A percentile compares a stretch with the other conserved stretches of the same genome.
Evolutionary conservation across 1,140 invertebrate genomes (phyloP).

Genomic region (Drosophila sproati): DNA sequence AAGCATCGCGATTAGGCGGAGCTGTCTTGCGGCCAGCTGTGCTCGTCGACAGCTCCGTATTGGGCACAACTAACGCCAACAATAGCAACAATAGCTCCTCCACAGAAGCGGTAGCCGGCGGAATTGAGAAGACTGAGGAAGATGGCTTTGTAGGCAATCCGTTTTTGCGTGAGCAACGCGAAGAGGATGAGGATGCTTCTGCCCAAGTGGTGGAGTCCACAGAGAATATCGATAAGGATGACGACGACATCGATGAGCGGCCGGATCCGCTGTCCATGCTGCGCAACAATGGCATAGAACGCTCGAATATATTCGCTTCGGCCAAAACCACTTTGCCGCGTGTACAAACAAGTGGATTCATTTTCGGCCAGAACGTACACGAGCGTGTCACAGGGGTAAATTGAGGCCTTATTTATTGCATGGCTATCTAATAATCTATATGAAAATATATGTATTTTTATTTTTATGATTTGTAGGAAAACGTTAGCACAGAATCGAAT

Average conservation of each 20-base stretch:
- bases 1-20: slow-evolving; percentile 71
- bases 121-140: slow-evolving; percentile 53
- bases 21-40: slow-evolving; percentile 75
- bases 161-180: slow-evolving; percentile 62
- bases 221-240: slow-evolving; percentile 57
- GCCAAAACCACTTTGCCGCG: slow-evolving; percentile 77
- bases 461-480: slow-evolving; percentile 50
- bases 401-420: slow-evolving; percentile 21
- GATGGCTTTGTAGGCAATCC: slow-evolving; percentile 57
- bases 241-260: slow-evolving; percentile 73
- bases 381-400: slow-evolving; percentile 89
- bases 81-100: slow-evolving; percentile 56
- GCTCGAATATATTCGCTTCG: slow-evolving; percentile 73
- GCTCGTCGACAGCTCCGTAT: slow-evolving; percentile 55
- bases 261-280: slow-evolving; percentile 76
- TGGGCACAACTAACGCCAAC: slow-evolving; percentile 49
- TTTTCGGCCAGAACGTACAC: slow-evolving; percentile 96
- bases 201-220: slow-evolving; percentile 46
- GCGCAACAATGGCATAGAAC: slow-evolving; percentile 79
- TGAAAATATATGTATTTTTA: background rate
- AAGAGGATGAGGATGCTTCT: slow-evolving; percentile 53
- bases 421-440: background rate
- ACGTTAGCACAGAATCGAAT: slow-evolving; percentile 43
- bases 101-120: slow-evolving; percentile 35
- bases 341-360: slow-evolving; percentile 87